Evolutionary conservation across 2,888 invertebrate species (phyloP).

Genomic region (Gasteruption jaculator): DNA sequence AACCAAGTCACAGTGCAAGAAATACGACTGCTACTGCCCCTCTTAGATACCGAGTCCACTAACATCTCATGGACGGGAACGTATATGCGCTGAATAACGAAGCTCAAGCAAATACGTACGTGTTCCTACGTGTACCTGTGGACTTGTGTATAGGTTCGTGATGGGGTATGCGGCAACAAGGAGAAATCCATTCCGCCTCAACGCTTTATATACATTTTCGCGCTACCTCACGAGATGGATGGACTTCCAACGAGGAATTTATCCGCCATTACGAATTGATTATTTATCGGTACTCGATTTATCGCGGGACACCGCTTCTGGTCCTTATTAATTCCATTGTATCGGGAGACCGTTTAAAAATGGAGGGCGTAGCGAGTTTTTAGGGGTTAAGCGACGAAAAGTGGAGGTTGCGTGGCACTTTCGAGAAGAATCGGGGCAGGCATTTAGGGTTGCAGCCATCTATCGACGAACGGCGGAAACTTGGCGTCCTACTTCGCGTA

Average conservation of each 20-base stretch:
- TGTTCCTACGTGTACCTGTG: too few species aligned
- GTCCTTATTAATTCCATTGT: too few species aligned
- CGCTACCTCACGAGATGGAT: conserved; percentile 8
- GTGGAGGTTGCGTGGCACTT: too few species aligned
- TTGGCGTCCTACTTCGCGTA: too few species aligned
- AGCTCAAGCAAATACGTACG: conserved; percentile 28
- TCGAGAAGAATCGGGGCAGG: too few species aligned
- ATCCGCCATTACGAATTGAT: conserved; percentile 39
- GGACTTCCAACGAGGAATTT: conserved; percentile 32
- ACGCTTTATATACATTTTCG: conserved; percentile 21
- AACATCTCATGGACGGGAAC: conserved; percentile 30
- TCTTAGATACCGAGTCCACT: conserved; percentile 33
- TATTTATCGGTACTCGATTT: conserved; percentile 32
- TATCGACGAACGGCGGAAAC: too few species aligned
- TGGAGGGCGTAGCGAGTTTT: not conserved
- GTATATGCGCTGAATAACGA: conserved; percentile 34
- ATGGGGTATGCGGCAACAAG: too few species aligned
- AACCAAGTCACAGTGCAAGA: conserved; percentile 25
- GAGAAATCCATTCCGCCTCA: too few species aligned
- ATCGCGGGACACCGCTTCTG: too few species aligned
- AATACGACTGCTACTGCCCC: conserved; percentile 41
- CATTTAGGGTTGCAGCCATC: too few species aligned
- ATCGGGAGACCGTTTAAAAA: not conserved
- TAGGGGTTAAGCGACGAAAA: not conserved
- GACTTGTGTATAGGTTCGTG: too few species aligned